Percentiles rank a stretch among this genome's conserved stretches.
Evolutionary conservation across 2,888 invertebrate genomes (phyloP).

Genomic region (Heterodera filipjevi): DNA sequence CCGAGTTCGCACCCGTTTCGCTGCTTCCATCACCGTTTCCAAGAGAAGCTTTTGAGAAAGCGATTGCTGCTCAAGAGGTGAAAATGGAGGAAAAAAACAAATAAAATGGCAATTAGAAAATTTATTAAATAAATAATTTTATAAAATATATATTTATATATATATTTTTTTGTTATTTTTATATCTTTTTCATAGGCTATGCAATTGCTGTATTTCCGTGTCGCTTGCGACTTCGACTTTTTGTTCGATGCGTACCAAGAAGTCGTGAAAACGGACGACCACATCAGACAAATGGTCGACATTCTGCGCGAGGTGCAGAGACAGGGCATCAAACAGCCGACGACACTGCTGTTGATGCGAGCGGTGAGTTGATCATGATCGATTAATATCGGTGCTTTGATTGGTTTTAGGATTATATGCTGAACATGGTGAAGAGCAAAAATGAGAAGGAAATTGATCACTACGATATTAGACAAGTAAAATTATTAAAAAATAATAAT

Average conservation of each 20-base stretch:
- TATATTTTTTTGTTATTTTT: not conserved
- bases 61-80: not conserved
- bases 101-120: not conserved
- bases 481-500: not conserved
- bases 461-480: not conserved
- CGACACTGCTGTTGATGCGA: not conserved
- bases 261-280: not conserved
- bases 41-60: not conserved
- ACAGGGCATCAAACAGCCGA: not conserved
- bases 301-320: not conserved
- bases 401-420: not conserved
- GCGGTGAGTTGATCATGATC: not conserved
- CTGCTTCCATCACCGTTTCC: not conserved
- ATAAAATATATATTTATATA: not conserved
- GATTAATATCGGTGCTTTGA: not conserved
- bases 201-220: not conserved
- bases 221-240: not conserved
- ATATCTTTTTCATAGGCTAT: not conserved
- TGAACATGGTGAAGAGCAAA: not conserved
- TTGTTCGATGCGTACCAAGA: not conserved
- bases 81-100: not conserved
- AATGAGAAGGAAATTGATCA: not conserved
- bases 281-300: not conserved
- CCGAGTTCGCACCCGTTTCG: not conserved
- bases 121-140: not conserved